Conservation (phyloP, 2,888 invertebrate genomes). For the Agonopterix heracliana region DNA sequence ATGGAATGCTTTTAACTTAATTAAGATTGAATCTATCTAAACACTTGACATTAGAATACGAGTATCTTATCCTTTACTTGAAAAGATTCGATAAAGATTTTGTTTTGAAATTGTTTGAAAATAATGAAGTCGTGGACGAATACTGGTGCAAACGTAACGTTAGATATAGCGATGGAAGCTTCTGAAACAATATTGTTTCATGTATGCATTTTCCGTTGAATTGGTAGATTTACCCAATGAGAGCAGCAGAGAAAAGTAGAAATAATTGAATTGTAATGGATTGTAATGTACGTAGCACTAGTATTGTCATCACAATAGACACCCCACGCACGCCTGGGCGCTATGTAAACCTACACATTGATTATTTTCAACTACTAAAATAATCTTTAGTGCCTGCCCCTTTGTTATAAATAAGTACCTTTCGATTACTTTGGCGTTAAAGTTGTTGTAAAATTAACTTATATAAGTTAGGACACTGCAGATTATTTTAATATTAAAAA, state of each 20-base stretch:
- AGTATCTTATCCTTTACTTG: slow-evolving; percentile 44
- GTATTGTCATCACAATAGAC: slow-evolving; percentile 49
- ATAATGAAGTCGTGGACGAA: slow-evolving; percentile 1
- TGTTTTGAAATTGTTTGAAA: slow-evolving; percentile 24
- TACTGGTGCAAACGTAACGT: background rate
- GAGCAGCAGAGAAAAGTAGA: background rate
- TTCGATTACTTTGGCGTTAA: no score
- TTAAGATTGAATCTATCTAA: slow-evolving; percentile 68
- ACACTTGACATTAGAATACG: slow-evolving; percentile 47
- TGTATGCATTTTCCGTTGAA: no score
- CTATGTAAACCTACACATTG: slow-evolving; percentile 13
- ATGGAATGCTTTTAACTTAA: slow-evolving; percentile 72
- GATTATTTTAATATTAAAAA: no score
- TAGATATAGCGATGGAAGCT: no score
- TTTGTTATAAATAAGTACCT: no score
- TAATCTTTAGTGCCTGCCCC: no score
- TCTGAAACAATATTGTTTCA: no score
- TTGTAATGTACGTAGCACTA: slow-evolving; percentile 27
- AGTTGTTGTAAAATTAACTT: no score
- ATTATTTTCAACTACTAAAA: no score
- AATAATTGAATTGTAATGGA: background rate
- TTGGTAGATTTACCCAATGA: no score
- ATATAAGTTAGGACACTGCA: no score
- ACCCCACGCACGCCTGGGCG: slow-evolving; percentile 3
- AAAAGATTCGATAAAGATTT: slow-evolving; percentile 29